A percentile compares a stretch with the other conserved stretches of the same genome.
Evolutionary conservation across 2,797 vertebrate species (phyloP).

Genomic region (Austrolebias charrua): DNA sequence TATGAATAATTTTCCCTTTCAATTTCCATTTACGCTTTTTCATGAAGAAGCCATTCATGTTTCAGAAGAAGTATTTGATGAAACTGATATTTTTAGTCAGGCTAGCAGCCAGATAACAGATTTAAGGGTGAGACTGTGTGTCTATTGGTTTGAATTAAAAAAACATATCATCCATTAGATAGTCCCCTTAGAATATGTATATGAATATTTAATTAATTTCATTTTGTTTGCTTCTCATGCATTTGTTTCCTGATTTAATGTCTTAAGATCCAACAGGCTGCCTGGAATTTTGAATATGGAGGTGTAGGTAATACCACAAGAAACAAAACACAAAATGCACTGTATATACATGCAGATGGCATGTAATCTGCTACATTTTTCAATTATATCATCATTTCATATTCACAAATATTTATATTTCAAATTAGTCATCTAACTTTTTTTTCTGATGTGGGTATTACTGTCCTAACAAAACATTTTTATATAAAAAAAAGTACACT

Average conservation of each 20-base stretch:
- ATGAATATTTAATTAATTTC: not conserved
- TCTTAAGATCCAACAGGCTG: not conserved
- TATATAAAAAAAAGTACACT: conserved; percentile 20
- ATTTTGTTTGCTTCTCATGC: not conserved
- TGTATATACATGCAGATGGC: not conserved
- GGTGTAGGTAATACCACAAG: not conserved
- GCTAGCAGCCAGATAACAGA: not conserved
- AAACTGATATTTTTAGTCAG: conserved; percentile 3
- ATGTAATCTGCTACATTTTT: conserved; percentile 17
- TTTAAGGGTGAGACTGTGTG: not conserved
- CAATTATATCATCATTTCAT: conserved; percentile 26
- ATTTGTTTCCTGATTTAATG: conserved; percentile 1
- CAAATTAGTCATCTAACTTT: conserved; percentile 22
- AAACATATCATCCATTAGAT: not conserved
- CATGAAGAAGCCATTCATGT: conserved; percentile 9
- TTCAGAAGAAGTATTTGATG: conserved; percentile 12
- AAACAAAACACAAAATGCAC: not conserved
- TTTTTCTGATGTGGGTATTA: conserved; percentile 43
- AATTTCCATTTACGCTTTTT: conserved; percentile 9
- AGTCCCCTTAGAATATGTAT: not conserved
- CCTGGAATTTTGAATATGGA: not conserved
- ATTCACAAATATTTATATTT: conserved; percentile 36
- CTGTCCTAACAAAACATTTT: conserved; percentile 55
- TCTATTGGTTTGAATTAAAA: no score
- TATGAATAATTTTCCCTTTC: conserved; percentile 18